Base-by-base conservation (phyloP, 2,113 vertebrate species). In the Gasterosteus nipponicus region DNA sequence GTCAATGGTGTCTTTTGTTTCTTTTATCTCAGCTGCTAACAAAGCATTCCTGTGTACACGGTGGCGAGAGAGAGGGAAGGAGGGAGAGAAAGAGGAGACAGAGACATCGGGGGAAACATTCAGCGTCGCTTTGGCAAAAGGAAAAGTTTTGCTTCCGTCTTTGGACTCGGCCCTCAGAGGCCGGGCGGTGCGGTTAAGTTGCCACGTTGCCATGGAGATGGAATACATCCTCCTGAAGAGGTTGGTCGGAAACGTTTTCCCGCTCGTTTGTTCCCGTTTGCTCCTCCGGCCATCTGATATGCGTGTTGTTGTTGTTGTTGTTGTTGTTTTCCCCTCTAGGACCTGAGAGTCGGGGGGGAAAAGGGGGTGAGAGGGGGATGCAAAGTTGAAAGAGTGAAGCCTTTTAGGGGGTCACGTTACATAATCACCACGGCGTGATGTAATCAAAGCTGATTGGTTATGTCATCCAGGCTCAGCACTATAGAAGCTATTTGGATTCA, bases 41-140 rank as follows among this genome's bases (percentile, higher is more conserved):
- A 94, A 95, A 93, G 91, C 88, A 89, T 93, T 90, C 92, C 91
- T 93, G 90, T 95, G 90, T 93, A 86, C 75, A 83, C 63, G 76
- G 86, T 84, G 67, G 66, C 64, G 86, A 61, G 63, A 79, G 58
- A 62, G 76, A 41, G 51, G 56, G 73, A 80, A 39, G 35, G 74
- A 82, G 11, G 38, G 66, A 83, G 57, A 44, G 18, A 42, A 42
- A 26, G 38, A 41, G n/a, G n/a, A 41, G 16, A 41, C 14, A 62
- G 65, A 56, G 64, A 62, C 66, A 84, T 75, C 59, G 73, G 79
- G 22, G 71, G 82, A 82, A 89, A 88, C 81, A 80, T 82, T 70
- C 79, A 78, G 67, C 29, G 2, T 49, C 46, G 62, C 56, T 87
- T 90, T 72, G 67, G 61, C 54, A 54, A 67, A 65, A 78, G 51